Evolutionary conservation across 2,797 vertebrate genomes (phyloP).

Genomic region (Geotrypetes seraphini): DNA sequence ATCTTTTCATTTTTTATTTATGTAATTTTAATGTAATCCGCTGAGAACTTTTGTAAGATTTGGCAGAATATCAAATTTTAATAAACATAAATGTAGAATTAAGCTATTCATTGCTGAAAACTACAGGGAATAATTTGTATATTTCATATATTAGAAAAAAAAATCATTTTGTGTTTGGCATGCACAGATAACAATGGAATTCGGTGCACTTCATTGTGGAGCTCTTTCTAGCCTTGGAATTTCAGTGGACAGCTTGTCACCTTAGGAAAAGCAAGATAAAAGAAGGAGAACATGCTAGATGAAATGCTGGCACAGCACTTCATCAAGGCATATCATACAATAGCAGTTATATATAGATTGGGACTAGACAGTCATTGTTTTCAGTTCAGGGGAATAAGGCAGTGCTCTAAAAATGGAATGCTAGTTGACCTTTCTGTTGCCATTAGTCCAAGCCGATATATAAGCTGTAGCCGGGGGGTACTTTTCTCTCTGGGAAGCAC

Average conservation of each 20-base stretch:
- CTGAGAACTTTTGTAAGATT: no score
- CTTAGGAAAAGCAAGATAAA: slow-evolving; percentile 20
- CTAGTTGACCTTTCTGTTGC: slow-evolving; percentile 43
- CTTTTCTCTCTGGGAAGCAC: slow-evolving; percentile 16
- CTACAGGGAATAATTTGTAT: no score
- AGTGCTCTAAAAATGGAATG: slow-evolving; percentile 44
- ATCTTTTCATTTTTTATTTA: no score
- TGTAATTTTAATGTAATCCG: no score
- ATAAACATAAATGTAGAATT: no score
- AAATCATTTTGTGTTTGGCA: not conserved
- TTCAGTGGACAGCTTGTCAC: slow-evolving; percentile 8
- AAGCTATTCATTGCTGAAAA: no score
- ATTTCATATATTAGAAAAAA: no score
- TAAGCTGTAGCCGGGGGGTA: slow-evolving; percentile 29
- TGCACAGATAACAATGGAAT: slow-evolving; percentile 9
- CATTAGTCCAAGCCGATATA: slow-evolving; percentile 30
- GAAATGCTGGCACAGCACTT: slow-evolving; percentile 5
- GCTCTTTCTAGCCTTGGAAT: slow-evolving; percentile 11
- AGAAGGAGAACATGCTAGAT: slow-evolving; percentile 7
- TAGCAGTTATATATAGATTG: slow-evolving; percentile 58
- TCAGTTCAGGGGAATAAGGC: slow-evolving; percentile 51
- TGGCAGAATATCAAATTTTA: no score
- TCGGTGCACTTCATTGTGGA: not conserved
- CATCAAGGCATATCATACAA: slow-evolving; percentile 11
- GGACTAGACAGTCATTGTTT: slow-evolving; percentile 57